phyloP scores from a whole-genome alignment of 2,888 invertebrate genomes.

The Meghimatium bilineatum region DNA sequence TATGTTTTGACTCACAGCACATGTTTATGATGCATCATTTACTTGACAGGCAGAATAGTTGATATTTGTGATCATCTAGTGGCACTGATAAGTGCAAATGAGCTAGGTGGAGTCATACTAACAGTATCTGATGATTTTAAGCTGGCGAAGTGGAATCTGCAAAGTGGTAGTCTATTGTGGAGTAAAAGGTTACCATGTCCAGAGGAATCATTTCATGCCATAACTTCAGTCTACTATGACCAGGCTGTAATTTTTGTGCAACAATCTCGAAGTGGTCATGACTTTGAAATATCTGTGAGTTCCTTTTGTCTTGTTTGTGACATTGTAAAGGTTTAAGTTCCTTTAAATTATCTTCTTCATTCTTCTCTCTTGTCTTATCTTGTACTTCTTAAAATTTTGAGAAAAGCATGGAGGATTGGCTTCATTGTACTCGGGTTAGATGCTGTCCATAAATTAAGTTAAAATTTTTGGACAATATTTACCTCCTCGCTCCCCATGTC shows the following conservation, averaged over 20 bases:
- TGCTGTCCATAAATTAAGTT: too few relatives aligned
- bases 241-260: conserved; percentile 50
- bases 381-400: too few relatives aligned
- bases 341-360: background rate
- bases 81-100: conserved; percentile 14
- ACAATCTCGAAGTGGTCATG: background rate
- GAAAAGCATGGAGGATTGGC: too few relatives aligned
- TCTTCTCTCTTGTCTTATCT: background rate
- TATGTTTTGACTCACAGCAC: background rate
- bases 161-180: conserved; percentile 48
- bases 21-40: background rate
- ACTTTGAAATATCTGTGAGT: conserved; percentile 19
- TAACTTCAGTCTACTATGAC: conserved; percentile 52
- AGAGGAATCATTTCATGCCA: conserved; percentile 14
- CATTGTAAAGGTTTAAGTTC: background rate
- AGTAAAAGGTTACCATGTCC: conserved; percentile 19
- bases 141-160: conserved; percentile 52
- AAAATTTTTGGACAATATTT: too few relatives aligned
- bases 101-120: conserved; percentile 34
- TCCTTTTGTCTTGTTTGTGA: background rate
- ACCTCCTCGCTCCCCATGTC: too few relatives aligned
- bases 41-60: conserved; percentile 27
- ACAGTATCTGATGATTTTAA: conserved; percentile 37
- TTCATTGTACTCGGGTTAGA: too few relatives aligned
- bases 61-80: conserved; percentile 19